A percentile compares a stretch with the other conserved stretches of the same genome.
Evolutionary conservation across 37 sponge, comb jelly and placozoan species (phyloP).

Genomic region (Hexactinellida sp.): DNA sequence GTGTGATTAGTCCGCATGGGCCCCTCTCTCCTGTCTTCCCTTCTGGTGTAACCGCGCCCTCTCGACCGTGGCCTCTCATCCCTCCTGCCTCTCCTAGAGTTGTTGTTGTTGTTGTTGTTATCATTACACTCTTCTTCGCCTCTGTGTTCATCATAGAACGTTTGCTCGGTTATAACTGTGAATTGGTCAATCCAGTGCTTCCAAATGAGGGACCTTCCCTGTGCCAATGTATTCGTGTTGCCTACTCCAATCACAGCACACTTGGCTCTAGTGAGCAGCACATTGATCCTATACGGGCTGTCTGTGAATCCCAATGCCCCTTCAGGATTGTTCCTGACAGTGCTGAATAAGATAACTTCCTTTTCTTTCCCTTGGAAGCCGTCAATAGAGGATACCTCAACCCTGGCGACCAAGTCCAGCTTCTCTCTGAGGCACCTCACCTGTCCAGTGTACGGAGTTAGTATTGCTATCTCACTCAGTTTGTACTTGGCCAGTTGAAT

Average conservation of each 20-base stretch:
- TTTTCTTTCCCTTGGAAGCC: conserved; percentile 61
- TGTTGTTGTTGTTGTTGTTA: neutral
- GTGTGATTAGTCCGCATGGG: too few relatives aligned
- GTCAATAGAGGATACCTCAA: conserved; percentile 43
- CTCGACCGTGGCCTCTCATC: neutral
- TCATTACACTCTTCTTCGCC: neutral
- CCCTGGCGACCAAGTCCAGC: neutral
- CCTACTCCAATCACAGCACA: conserved; percentile 50
- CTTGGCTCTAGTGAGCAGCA: conserved; percentile 59
- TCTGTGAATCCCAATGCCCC: conserved; percentile 32
- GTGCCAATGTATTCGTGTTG: conserved; percentile 19
- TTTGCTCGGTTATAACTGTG: conserved; percentile 2
- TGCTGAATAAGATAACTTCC: conserved; percentile 51
- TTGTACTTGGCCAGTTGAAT: conserved; percentile 19
- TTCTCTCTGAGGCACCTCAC: conserved; percentile 34
- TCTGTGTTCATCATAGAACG: neutral
- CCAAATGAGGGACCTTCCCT: conserved; percentile 27
- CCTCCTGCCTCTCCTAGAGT: neutral
- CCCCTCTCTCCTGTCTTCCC: too few relatives aligned
- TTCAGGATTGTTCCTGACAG: conserved; percentile 31
- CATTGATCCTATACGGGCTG: conserved; percentile 42
- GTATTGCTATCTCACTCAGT: conserved; percentile 29
- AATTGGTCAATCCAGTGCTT: conserved; percentile 32
- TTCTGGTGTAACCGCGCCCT: too few relatives aligned
- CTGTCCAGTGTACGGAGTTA: conserved; percentile 61